Evolutionary conservation across 1,140 invertebrate species (phyloP), one percentile per base, ranked within the genome.

Genomic region (Eumaeus atala): DNA sequence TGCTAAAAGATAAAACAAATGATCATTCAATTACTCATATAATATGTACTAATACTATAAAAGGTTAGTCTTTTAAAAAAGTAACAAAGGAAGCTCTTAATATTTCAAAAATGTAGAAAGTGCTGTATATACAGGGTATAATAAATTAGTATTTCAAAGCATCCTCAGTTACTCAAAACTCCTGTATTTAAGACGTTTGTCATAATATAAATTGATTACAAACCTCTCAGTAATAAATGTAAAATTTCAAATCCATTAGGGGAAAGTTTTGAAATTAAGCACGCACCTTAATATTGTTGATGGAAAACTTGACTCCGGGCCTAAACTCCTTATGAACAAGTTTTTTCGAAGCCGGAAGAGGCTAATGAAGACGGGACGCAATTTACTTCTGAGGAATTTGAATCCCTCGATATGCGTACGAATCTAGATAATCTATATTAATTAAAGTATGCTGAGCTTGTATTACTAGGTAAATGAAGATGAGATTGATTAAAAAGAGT

Each of bases 231-330:
- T 76, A 74, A 79, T 84, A 77, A 83, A 78, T 77, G 77, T 79
- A 73, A 78, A 83, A 82, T 83, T 80, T 67, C 67, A 77, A 80
- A 83, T 76, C 77, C 77, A 82, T 85, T 78, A 82, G 54, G 58
- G 62, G 54, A 59, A 82, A 81, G 68, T 83, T 85, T 74, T 72
- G 75, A 78, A 78, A 78, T 80, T 78, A 78, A 74, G 71, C 64
- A 72, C 63, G 74, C 66, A 75, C 77, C 72, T 77, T 84, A 79
- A 84, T 82, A 81, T 77, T 68, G 76, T 73, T 81, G 78, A 84
- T 84, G 81, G 78, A 69, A 76, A 84, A 75, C 72, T 77, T 77
- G 64, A 74, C 73, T 74, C 56, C 34, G 28, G 53, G 62, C 63
- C 66, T 77, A 68, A 81, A 74, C 65, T 78, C 64, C 70, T 76